Percentiles rank a stretch among this genome's conserved stretches.
These are phyloP conservation scores for Gavialis gangeticus DNA, from an alignment of 2,113 vertebrate genomes.

Conservation along the genomic window DNA sequence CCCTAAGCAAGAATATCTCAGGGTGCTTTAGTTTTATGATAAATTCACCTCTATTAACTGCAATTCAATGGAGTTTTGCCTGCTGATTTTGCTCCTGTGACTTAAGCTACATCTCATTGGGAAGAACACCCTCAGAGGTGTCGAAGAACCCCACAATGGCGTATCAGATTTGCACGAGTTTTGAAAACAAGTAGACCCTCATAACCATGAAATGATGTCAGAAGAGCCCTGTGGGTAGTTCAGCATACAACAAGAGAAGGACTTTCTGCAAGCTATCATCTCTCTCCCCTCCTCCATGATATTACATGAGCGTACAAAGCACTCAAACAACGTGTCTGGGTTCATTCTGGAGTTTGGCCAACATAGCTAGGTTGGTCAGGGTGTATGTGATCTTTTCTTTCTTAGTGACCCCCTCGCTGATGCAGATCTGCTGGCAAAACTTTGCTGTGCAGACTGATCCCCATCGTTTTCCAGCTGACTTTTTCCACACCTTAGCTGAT, in stretches of 20 bases:
- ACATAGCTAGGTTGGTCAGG: too few species aligned
- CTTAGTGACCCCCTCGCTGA: too few species aligned
- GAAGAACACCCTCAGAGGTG: background rate
- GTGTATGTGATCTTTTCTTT: too few species aligned
- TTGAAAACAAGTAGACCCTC: slow-evolving; percentile 48
- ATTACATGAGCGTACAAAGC: too few species aligned
- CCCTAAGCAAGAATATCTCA: background rate
- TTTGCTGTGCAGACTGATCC: background rate
- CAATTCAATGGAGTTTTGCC: background rate
- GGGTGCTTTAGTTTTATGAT: background rate
- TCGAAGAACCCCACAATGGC: background rate
- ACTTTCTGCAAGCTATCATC: too few species aligned
- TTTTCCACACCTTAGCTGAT: slow-evolving; percentile 53
- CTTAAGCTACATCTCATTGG: background rate
- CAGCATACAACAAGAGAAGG: too few species aligned
- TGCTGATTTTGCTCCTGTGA: background rate
- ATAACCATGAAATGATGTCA: background rate
- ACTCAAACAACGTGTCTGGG: too few species aligned
- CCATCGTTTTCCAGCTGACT: slow-evolving; percentile 3
- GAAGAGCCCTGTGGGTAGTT: too few species aligned
- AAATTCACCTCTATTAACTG: background rate
- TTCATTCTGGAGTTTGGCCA: too few species aligned
- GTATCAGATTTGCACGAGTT: background rate
- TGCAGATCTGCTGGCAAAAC: background rate
- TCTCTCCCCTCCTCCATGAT: too few species aligned